These are phyloP conservation scores for Varroa destructor DNA, from an alignment of 1,140 invertebrate species.

Conservation along the genomic window DNA sequence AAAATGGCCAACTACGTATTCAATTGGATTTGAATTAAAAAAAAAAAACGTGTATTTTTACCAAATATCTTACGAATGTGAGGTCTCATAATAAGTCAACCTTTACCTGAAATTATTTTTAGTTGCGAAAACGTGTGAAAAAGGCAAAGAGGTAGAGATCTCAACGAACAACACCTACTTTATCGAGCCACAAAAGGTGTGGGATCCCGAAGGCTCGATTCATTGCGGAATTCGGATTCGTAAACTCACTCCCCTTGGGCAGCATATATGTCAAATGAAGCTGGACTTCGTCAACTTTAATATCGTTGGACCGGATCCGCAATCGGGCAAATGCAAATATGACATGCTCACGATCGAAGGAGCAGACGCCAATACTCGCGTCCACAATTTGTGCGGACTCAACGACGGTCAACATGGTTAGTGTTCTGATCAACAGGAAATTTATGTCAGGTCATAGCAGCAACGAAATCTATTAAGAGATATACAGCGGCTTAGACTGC, in stretches of 20 bases:
- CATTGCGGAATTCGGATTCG: slow-evolving; percentile 15
- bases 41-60: too few relatives aligned
- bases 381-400: slow-evolving; percentile 16
- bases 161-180: slow-evolving; percentile 27
- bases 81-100: too few relatives aligned
- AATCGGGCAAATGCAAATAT: slow-evolving; percentile 6
- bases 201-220: slow-evolving; percentile 14
- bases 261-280: slow-evolving; percentile 14
- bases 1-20: too few relatives aligned
- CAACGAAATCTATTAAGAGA: too few relatives aligned
- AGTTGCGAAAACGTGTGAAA: slow-evolving; percentile 23
- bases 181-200: slow-evolving; percentile 12
- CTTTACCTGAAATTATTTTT: too few relatives aligned
- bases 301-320: slow-evolving; percentile 14
- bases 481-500: too few relatives aligned
- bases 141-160: slow-evolving; percentile 12
- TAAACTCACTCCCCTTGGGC: not conserved
- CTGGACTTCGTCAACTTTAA: slow-evolving; percentile 24
- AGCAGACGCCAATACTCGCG: slow-evolving; percentile 3
- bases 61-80: too few relatives aligned
- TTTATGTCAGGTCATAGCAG: not conserved
- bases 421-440: not conserved
- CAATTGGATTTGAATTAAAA: too few relatives aligned
- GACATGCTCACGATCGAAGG: slow-evolving; percentile 22
- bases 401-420: slow-evolving; percentile 25